A percentile compares a stretch with the other conserved stretches of the same genome.
Evolutionary conservation across 2,113 vertebrate species (phyloP).

Genomic region (Ornithorhynchus anatinus): DNA sequence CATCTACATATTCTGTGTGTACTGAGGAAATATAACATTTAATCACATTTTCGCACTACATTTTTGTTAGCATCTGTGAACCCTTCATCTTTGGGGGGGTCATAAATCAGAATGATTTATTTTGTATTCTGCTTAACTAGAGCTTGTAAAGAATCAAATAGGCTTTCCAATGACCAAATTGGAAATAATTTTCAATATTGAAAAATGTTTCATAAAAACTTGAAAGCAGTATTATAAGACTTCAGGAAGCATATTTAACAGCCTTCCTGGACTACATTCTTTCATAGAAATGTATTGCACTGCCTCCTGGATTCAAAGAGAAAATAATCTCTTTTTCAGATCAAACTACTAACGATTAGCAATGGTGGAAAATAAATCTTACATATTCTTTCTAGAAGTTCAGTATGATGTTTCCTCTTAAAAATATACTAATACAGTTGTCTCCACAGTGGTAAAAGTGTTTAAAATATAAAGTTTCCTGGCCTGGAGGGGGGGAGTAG

Average conservation of each 20-base stretch:
- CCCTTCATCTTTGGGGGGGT: too few relatives aligned
- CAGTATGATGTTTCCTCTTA: conserved; percentile 37
- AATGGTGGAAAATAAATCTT: conserved; percentile 36
- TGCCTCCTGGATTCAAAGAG: conserved; percentile 17
- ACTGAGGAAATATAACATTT: too few relatives aligned
- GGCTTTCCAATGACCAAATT: background rate
- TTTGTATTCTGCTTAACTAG: too few relatives aligned
- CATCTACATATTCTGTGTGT: too few relatives aligned
- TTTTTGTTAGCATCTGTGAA: too few relatives aligned
- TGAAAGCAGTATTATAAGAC: conserved; percentile 9
- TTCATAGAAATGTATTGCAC: conserved; percentile 14
- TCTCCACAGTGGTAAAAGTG: conserved; percentile 4
- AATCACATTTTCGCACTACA: too few relatives aligned
- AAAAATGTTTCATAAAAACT: background rate
- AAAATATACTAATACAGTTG: conserved; percentile 11
- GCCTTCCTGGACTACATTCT: conserved; percentile 28
- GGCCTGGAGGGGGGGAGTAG: too few relatives aligned
- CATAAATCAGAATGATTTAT: too few relatives aligned
- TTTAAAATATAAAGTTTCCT: background rate
- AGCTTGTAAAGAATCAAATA: background rate
- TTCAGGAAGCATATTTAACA: conserved; percentile 24
- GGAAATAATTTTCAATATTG: conserved; percentile 37
- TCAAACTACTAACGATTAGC: conserved; percentile 15
- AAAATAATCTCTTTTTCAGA: conserved; percentile 60
- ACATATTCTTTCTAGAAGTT: conserved; percentile 40